Base-by-base conservation (phyloP, 2,888 invertebrate genomes). In the Acanthoscelides obtectus region DNA sequence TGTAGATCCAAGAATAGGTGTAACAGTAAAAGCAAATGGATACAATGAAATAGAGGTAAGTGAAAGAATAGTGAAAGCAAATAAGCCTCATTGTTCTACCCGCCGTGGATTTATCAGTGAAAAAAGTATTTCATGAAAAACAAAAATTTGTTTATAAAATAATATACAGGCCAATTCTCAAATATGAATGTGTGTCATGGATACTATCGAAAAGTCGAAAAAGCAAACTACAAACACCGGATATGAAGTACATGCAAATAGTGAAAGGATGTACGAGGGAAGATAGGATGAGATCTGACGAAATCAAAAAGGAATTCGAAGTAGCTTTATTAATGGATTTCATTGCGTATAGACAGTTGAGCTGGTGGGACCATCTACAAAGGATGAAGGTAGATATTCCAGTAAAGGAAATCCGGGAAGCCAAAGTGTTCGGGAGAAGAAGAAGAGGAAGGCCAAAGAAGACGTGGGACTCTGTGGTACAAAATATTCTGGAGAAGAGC, bases 101-200 rank as follows among this genome's bases (percentile, higher is more conserved):
- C n/a, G n/a, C n/a, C n/a, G n/a, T n/a, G n/a, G n/a, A n/a, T n/a
- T n/a, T n/a, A n/a, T n/a, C n/a, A n/a, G n/a, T n/a, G n/a, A n/a
- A n/a, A n/a, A n/a, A n/a, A n/a, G n/a, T n/a, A n/a, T n/a, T n/a
- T n/a, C 25, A 25, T 5, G 25, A 25, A 25, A 25, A 25, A 25
- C 25, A 5, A 25, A 25, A 25, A 5, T 8, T 25, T 25, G 25
- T 25, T 25, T 70, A 66, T 19, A 70, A 66, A 22, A 12, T 22
- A 64, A 66, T 70, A 22, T 45, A 64, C 21, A 66, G 70, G n/a
- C 70, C 70, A 67, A 27, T 70, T 12, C 19, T 68, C 1, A 70
- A 67, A 25, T 68, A 67, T 68, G 70, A 66, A 70, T 70, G 70
- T 20, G 70, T 66, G 20, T 20, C 67, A 19, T 70, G 70, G 70